Conservation (phyloP, 2,113 vertebrate species). For the Ancistrus triradiatus region DNA sequence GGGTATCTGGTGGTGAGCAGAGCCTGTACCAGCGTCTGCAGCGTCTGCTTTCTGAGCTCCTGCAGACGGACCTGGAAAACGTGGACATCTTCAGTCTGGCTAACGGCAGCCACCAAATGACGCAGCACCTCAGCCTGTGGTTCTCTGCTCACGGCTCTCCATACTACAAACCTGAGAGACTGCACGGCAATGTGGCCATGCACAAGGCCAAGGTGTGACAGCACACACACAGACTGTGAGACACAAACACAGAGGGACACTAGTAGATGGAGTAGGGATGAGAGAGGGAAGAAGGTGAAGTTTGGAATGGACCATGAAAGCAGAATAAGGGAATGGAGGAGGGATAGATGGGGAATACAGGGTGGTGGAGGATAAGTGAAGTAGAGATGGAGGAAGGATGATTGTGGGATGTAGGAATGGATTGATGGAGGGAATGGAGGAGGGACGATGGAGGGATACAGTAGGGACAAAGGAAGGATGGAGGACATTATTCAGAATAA, state of each 20-base stretch:
- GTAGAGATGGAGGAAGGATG: too few relatives aligned
- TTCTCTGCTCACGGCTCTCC: constrained; percentile 73
- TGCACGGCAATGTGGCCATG: constrained; percentile 75
- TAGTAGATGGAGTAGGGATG: constrained; percentile 2
- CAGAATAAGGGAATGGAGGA: constrained; percentile 7
- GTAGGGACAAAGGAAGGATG: too few relatives aligned
- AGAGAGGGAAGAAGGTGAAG: constrained; percentile 6
- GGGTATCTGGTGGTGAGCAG: constrained; percentile 49
- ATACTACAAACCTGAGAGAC: constrained; percentile 76
- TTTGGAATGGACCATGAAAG: constrained; percentile 40
- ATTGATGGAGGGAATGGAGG: too few relatives aligned
- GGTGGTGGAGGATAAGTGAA: too few relatives aligned
- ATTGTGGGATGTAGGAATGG: too few relatives aligned
- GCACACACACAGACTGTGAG: constrained; percentile 7
- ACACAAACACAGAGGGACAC: constrained; percentile 6
- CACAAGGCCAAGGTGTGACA: constrained; percentile 69
- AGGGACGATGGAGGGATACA: too few relatives aligned
- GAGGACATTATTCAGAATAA: too few relatives aligned
- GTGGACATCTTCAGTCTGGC: constrained; percentile 79
- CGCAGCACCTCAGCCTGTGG: constrained; percentile 69
- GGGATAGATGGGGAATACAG: constrained; percentile 10
- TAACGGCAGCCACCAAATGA: constrained; percentile 48
- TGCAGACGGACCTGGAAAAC: constrained; percentile 63
- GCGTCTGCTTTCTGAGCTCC: constrained; percentile 67
- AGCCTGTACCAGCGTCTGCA: constrained; percentile 72